Conservation (phyloP, 1,140 invertebrate genomes). For the Thaumetopoea pityocampa region DNA sequence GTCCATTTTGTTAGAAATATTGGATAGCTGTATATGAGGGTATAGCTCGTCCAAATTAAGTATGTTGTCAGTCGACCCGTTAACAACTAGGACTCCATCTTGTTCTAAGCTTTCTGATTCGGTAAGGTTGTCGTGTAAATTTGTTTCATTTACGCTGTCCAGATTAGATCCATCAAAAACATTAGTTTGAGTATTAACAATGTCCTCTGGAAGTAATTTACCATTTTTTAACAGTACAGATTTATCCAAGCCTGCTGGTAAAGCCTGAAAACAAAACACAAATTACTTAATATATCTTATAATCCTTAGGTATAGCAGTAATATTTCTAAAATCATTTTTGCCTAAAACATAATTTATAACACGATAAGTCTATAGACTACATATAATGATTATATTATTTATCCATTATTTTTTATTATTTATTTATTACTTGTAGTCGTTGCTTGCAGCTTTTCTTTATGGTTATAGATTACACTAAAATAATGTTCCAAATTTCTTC, state of each 20-base stretch:
- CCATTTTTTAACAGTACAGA: slow-evolving; percentile 59
- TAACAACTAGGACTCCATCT: slow-evolving; percentile 70
- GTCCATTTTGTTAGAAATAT: slow-evolving; percentile 57
- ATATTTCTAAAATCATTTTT: no score
- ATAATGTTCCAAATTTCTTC: no score
- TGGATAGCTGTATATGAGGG: slow-evolving; percentile 49
- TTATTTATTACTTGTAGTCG: no score
- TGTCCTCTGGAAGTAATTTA: slow-evolving; percentile 54
- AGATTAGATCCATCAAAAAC: slow-evolving; percentile 30
- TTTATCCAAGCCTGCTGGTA: slow-evolving; percentile 60
- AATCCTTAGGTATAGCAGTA: no score
- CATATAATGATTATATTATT: no score
- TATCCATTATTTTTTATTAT: no score
- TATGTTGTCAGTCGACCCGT: slow-evolving; percentile 68
- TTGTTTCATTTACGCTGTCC: slow-evolving; percentile 34
- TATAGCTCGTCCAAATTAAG: slow-evolving; percentile 66
- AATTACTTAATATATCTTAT: no score
- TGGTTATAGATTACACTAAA: no score
- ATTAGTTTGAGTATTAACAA: slow-evolving; percentile 34
- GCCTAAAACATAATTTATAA: no score
- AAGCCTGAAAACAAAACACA: slow-evolving; percentile 33
- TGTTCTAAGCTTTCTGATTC: slow-evolving; percentile 71
- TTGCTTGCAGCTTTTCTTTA: no score
- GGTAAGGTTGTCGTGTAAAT: slow-evolving; percentile 52
- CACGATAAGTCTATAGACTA: no score